phyloP scores from a whole-genome alignment of 2,888 invertebrate genomes.

The Eilema sororculum region DNA sequence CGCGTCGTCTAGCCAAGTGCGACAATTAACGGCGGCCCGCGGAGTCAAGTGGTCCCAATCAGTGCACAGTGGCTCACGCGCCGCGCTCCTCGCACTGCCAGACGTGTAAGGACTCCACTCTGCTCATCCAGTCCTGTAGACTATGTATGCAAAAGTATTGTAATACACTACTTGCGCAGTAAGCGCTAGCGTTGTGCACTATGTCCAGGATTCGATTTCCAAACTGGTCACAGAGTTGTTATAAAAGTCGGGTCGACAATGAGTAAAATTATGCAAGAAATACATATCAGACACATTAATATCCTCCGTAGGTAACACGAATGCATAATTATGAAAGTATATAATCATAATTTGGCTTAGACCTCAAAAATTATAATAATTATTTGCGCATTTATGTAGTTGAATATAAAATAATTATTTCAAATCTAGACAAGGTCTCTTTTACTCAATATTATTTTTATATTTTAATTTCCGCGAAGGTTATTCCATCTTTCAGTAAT shows the following conservation, averaged over 20 bases:
- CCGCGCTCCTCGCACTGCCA: neutral
- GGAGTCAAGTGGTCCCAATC: conserved; percentile 67
- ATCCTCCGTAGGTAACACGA: neutral
- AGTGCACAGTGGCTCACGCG: conserved; percentile 37
- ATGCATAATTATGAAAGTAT: conserved; percentile 4
- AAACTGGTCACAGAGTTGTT: too few species aligned
- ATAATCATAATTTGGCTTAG: conserved; percentile 2
- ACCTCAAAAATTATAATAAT: neutral
- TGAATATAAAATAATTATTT: neutral
- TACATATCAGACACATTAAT: neutral
- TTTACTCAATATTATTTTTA: neutral
- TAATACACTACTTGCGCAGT: neutral
- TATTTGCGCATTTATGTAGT: neutral
- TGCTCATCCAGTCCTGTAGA: too few species aligned
- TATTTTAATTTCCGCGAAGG: neutral
- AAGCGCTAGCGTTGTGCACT: too few species aligned
- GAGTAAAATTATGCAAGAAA: neutral
- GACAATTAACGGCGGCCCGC: conserved; percentile 49
- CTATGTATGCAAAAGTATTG: neutral
- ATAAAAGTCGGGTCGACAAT: too few species aligned
- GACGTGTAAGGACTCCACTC: neutral
- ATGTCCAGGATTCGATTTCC: too few species aligned
- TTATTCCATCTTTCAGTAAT: neutral
- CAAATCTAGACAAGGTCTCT: neutral
- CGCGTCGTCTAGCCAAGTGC: neutral